Evolutionary conservation across 2,797 vertebrate species (phyloP).

Genomic region (Phoeniculus purpureus): DNA sequence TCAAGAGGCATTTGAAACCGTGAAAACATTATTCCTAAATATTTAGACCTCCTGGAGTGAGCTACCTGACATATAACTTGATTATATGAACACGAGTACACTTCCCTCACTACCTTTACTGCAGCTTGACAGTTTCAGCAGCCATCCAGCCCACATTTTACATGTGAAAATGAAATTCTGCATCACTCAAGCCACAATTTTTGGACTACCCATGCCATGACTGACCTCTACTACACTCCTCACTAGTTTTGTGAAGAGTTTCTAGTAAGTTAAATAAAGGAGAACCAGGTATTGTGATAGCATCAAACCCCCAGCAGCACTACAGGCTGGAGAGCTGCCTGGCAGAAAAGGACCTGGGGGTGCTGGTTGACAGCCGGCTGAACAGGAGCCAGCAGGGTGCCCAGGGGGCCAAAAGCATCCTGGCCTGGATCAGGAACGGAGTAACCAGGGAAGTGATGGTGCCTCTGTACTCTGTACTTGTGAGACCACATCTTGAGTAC

Average conservation of each 20-base stretch:
- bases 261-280: neutral
- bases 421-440: no score
- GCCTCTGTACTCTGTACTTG: no score
- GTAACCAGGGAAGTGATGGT: no score
- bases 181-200: neutral
- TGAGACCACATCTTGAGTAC: no score
- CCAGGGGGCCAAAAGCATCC: no score
- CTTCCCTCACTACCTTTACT: neutral
- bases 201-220: neutral
- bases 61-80: neutral
- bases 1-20: neutral
- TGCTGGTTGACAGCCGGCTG: no score
- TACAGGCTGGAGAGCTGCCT: no score
- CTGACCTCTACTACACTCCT: neutral
- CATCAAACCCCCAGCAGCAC: neutral
- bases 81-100: neutral
- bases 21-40: neutral
- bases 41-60: neutral
- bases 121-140: neutral
- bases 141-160: neutral
- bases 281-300: neutral
- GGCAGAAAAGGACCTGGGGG: no score
- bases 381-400: no score
- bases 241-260: neutral
- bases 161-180: neutral